Base-by-base conservation (phyloP, 2,113 vertebrate species). In the Mystacornis crossleyi region DNA sequence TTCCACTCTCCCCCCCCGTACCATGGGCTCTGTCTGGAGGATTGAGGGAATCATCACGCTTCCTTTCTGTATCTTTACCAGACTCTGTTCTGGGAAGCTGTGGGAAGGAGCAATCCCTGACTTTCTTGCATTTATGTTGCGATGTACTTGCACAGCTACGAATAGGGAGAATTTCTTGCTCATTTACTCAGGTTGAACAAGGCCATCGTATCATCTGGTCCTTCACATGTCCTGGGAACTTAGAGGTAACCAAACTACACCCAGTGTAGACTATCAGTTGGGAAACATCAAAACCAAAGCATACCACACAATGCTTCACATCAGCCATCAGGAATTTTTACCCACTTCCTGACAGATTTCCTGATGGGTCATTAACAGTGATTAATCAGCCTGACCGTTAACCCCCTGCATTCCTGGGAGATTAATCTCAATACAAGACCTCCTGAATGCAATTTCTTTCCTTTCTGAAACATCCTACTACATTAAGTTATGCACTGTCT, bases 401-500 rank as follows among this genome's bases (percentile, higher is more conserved):
- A 98, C 97, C 95, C 93, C 91, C 94, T 84, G 95, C 98, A 98
- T 98, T 98, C 98, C 95, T 98, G 93, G 92, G 75, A 48, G 89
- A 97, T 98, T 97, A 98, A 93, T 94, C 95, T 94, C 31, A 29
- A 96, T 57, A 54, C 74, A 94, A 92, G 97, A 92, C 93, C 94
- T 93, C 95, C 94, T 91, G 90, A 95, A 79, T 64, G 83, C 83
- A 95, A 92, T 97, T 96, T 94, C 87, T 94, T 97, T 97, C 95
- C 95, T 97, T 95, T 95, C 95, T 85, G 81, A 96, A 98, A 94
- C 92, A 91, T 94, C 93, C 86, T 93, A 93, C 89, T 93, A 34
- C 93, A 90, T 90, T 88, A 75, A 96, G 89, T 93, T 92, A 95
- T 95, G 93, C 86, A 80, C 72, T 73, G 72, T 71, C 94, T 84